Conservation (phyloP, 2,113 vertebrate genomes). For the Xenopus borealis region DNA sequence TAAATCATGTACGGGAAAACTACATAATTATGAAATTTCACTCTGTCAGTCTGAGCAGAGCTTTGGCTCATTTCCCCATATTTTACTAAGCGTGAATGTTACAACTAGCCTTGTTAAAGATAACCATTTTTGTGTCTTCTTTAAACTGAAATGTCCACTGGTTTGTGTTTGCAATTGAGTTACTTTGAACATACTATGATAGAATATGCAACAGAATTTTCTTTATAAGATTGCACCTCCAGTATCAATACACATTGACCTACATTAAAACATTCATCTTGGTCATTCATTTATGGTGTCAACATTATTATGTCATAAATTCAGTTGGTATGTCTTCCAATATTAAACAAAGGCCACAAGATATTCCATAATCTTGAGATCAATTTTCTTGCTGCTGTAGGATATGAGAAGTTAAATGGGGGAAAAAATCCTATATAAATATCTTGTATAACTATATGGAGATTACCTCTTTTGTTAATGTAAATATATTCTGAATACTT, state of each 20-base stretch:
- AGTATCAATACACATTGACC: background rate
- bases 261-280: background rate
- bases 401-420: background rate
- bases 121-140: no score
- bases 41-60: no score
- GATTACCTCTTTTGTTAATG: background rate
- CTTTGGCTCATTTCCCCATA: no score
- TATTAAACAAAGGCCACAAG: background rate
- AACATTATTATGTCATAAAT: conserved; percentile 52
- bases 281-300: conserved; percentile 41
- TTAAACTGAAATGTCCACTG: no score
- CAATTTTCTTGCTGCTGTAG: conserved; percentile 59
- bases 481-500: background rate
- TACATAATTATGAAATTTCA: no score
- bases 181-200: no score
- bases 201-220: no score
- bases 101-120: no score
- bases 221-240: no score
- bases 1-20: no score
- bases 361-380: conserved; percentile 41
- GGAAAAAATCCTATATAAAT: background rate
- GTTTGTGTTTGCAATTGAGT: no score
- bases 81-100: no score
- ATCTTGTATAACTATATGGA: background rate
- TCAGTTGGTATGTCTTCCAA: background rate